Evolutionary conservation across 2,797 vertebrate genomes (phyloP).

Genomic region (Pseudomugil tenellus): DNA sequence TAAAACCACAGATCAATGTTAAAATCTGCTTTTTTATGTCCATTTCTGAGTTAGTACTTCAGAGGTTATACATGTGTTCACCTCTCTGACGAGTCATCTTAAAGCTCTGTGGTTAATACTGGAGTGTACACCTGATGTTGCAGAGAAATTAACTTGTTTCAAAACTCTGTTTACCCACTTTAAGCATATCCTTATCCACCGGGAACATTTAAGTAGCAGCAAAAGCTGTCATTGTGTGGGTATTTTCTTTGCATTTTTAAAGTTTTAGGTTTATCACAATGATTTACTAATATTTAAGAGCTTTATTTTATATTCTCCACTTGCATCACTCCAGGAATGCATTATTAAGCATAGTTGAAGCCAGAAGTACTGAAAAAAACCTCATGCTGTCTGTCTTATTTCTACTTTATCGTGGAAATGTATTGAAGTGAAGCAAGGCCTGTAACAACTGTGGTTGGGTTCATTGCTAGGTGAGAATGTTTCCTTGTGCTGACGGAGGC

Average conservation of each 20-base stretch:
- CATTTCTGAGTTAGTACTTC: slow-evolving; percentile 12
- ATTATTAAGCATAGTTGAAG: too few relatives aligned
- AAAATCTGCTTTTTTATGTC: slow-evolving; percentile 27
- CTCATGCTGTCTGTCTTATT: not conserved
- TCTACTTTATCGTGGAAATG: slow-evolving; percentile 12
- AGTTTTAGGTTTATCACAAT: too few relatives aligned
- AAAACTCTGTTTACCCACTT: not conserved
- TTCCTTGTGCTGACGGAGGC: slow-evolving; percentile 19
- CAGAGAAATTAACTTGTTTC: not conserved
- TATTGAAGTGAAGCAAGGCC: not conserved
- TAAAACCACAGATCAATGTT: slow-evolving; percentile 8
- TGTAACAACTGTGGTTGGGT: slow-evolving; percentile 3
- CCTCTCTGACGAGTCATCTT: slow-evolving; percentile 6
- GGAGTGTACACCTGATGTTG: not conserved
- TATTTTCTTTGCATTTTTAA: too few relatives aligned
- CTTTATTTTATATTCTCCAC: too few relatives aligned
- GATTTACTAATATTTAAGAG: too few relatives aligned
- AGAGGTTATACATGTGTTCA: slow-evolving; percentile 2
- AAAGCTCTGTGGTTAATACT: slow-evolving; percentile 13
- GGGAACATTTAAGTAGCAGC: not conserved
- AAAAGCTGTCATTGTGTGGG: not conserved
- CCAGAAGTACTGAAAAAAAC: too few relatives aligned
- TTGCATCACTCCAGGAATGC: too few relatives aligned
- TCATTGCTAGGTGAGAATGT: slow-evolving; percentile 21
- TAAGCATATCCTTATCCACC: not conserved